Base-by-base conservation (phyloP, 2,888 invertebrate species). In the Drosophila limbata region DNA sequence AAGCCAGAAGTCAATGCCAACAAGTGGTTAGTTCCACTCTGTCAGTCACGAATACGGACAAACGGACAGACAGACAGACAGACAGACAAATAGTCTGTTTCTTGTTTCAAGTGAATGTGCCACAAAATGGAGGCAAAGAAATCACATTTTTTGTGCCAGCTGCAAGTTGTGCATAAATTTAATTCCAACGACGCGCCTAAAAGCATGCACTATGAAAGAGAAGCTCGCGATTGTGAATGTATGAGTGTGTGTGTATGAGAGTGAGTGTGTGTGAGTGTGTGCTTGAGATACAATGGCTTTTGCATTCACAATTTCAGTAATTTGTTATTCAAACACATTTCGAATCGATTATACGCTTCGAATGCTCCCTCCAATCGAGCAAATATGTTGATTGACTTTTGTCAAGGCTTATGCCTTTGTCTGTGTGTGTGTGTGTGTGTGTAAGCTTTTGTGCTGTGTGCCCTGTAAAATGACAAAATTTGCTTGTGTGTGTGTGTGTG, bases 351-450 rank as follows among this genome's bases (percentile, higher is more conserved):
- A 88, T 88, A 79, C 82, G 89, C 89, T 75, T 76, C 76, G 79
- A 81, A 81, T 77, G 77, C 79, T 78, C 78, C 76, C 84, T 72
- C 71, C 84, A 86, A 88, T 79, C 77, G 82, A 75, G 87, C 79
- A 86, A 86, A 86, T 84, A 86, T 87, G 89, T 84, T 86, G 85
- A 86, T 86, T 88, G 85, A 86, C 89, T 86, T 86, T 86, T 87
- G 84, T 86, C 84, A 88, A 77, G 78, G 86, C 84, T 73, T 69
- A 72, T 63, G 79, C 64, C 47, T 40, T 63, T 73, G 47, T 19
- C 51, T 48, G 19, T 25, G 19, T 39, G 50, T 65, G 57, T 47
- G 40, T 65, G 35, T 52, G 59, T 53, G 59, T 51, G 44, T 60
- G 48, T 65, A 15, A 37, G 71, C 70, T 62, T 69, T 65, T 75